Evolutionary conservation across 1,140 invertebrate genomes (phyloP).

Genomic region (Lepidurus packardi): DNA sequence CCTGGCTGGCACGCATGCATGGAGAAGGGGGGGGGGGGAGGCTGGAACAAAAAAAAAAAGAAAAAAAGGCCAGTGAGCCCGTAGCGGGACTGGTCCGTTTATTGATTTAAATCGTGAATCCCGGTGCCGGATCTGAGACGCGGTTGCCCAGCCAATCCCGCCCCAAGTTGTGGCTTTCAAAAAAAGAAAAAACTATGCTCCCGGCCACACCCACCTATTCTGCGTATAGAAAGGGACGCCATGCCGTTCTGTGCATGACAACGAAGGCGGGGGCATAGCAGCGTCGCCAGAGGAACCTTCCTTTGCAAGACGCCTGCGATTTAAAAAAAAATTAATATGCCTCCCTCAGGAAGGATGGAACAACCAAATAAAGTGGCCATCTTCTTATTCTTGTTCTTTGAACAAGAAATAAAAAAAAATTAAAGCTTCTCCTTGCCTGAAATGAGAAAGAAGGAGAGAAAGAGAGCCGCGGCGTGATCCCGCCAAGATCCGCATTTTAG

Average conservation of each 20-base stretch:
- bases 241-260: background rate
- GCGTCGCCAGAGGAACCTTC: background rate
- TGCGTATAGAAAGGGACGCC: slow-evolving; percentile 15
- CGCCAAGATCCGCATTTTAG: slow-evolving; percentile 17
- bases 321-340: background rate
- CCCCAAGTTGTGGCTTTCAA: background rate
- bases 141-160: slow-evolving; percentile 9
- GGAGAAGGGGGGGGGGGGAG: too few relatives aligned
- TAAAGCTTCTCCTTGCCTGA: background rate
- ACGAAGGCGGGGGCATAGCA: background rate
- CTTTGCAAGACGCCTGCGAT: background rate
- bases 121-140: slow-evolving; percentile 20
- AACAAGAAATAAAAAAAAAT: background rate
- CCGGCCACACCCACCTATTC: background rate
- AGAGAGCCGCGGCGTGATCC: background rate
- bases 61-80: background rate
- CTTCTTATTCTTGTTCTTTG: too few relatives aligned
- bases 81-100: slow-evolving; percentile 16
- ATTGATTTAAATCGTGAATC: slow-evolving; percentile 22
- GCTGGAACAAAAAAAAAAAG: background rate
- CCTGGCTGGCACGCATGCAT: background rate
- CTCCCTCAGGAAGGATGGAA: background rate
- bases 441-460: background rate
- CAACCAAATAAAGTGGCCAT: background rate
- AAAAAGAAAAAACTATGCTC: background rate